A percentile compares a stretch with the other conserved stretches of the same genome.
phyloP scores from a whole-genome alignment of 2,797 vertebrate genomes.

The Odontamblyopus lacepedii region DNA sequence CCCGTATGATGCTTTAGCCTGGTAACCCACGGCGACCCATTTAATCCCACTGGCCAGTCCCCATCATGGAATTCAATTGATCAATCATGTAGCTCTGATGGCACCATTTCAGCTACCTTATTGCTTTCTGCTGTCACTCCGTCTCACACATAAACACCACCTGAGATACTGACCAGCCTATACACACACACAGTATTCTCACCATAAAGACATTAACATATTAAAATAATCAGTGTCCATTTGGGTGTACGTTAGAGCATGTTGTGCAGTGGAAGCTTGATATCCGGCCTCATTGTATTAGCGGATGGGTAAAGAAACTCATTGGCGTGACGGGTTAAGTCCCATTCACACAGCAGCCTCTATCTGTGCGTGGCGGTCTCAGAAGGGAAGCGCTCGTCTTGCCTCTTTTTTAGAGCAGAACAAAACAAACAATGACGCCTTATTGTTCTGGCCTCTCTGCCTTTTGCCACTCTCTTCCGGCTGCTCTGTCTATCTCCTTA shows the following conservation, averaged over 20 bases:
- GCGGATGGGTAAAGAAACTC: constrained; percentile 77
- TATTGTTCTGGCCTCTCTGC: constrained; percentile 73
- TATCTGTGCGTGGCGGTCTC: constrained; percentile 74
- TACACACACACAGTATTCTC: constrained; percentile 30
- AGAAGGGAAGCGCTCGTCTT: constrained; percentile 76
- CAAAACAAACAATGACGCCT: constrained; percentile 79
- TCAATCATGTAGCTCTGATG: constrained; percentile 99
- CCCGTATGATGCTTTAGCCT: constrained; percentile 97
- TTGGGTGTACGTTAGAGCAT: constrained; percentile 30
- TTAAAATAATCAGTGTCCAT: constrained; percentile 57
- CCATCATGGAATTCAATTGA: constrained; percentile 99
- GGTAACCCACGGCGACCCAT: constrained; percentile 97
- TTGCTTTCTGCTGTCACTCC: constrained; percentile 99
- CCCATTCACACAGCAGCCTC: constrained; percentile 75
- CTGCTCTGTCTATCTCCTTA: constrained; percentile 46
- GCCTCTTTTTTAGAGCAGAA: constrained; percentile 77
- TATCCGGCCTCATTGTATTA: constrained; percentile 77
- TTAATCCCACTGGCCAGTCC: constrained; percentile 98
- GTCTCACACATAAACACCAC: constrained; percentile 66
- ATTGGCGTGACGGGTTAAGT: constrained; percentile 79
- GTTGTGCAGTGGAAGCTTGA: constrained; percentile 63
- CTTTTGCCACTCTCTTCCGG: constrained; percentile 67
- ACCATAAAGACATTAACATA: constrained; percentile 48
- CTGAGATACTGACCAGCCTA: constrained; percentile 47
- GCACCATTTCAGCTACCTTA: constrained; percentile 99